These are phyloP conservation scores for Smutsia gigantea DNA, from an alignment of 2,797 vertebrate genomes.

Conservation along the genomic window DNA sequence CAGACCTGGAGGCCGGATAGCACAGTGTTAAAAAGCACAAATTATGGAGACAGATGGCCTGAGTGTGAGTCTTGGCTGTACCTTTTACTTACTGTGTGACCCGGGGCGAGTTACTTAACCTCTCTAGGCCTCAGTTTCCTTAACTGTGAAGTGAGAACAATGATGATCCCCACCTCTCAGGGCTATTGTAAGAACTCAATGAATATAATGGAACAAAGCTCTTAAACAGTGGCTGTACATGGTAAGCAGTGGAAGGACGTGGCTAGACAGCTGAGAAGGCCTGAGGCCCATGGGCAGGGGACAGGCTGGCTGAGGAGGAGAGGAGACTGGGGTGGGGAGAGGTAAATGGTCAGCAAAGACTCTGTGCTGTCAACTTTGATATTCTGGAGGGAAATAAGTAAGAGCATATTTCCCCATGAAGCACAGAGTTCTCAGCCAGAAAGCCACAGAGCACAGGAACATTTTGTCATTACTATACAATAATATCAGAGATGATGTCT, in stretches of 20 bases:
- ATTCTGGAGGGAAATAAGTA: constrained; percentile 37
- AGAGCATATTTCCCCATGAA: constrained; percentile 21
- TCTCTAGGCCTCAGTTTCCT: neutral
- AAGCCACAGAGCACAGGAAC: neutral
- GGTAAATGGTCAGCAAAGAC: neutral
- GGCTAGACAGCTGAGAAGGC: neutral
- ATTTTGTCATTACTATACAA: constrained; percentile 54
- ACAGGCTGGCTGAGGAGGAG: neutral
- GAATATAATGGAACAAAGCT: neutral
- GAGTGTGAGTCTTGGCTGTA: neutral
- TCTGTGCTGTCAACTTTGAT: constrained; percentile 36
- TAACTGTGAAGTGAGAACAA: neutral
- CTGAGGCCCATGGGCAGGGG: rapidly evolving
- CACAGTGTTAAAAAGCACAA: neutral
- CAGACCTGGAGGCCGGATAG: neutral
- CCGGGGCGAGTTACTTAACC: neutral
- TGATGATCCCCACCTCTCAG: neutral
- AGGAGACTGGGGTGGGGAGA: neutral
- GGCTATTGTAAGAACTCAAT: rapidly evolving
- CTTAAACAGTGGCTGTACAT: neutral
- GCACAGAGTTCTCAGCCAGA: constrained; percentile 31
- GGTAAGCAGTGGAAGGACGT: rapidly evolving
- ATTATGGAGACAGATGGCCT: neutral
- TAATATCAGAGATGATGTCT: constrained; percentile 43
- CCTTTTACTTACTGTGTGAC: neutral